Evolutionary conservation across 2,888 invertebrate genomes (phyloP).

Genomic region (Noctua comes): DNA sequence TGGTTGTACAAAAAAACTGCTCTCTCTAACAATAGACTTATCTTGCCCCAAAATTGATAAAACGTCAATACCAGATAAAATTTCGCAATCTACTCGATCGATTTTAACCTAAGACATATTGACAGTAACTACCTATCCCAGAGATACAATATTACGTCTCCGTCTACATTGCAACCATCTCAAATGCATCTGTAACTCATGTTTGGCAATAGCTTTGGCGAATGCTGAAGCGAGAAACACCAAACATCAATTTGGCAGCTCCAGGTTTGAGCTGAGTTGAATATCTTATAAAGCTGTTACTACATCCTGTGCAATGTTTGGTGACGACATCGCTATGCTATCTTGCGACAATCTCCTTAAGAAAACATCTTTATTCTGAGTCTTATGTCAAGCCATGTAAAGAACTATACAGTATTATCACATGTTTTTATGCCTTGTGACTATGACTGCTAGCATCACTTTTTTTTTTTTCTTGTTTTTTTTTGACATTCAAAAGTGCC

Average conservation of each 20-base stretch:
- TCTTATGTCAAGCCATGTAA: neutral
- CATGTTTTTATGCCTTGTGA: too few species aligned
- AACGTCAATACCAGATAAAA: neutral
- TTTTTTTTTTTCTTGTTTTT: too few species aligned
- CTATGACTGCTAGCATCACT: too few species aligned
- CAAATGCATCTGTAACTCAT: slow-evolving; percentile 10
- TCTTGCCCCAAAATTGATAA: neutral
- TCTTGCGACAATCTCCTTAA: neutral
- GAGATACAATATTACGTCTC: too few species aligned
- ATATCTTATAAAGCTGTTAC: slow-evolving; percentile 7
- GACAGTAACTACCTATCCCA: neutral
- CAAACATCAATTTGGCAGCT: slow-evolving; percentile 39
- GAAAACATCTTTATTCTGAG: neutral
- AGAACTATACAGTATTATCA: neutral
- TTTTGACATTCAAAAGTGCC: too few species aligned
- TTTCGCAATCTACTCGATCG: neutral
- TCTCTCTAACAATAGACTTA: neutral
- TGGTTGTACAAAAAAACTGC: neutral
- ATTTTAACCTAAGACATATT: neutral
- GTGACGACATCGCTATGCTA: neutral
- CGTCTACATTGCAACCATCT: neutral
- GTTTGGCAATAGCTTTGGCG: slow-evolving; percentile 13
- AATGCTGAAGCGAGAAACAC: slow-evolving; percentile 15
- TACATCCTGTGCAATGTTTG: neutral
- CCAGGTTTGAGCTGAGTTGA: slow-evolving; percentile 4